These are phyloP conservation scores for Aphelocoma californica DNA, from an alignment of 2,797 vertebrate species.

Conservation along the genomic window DNA sequence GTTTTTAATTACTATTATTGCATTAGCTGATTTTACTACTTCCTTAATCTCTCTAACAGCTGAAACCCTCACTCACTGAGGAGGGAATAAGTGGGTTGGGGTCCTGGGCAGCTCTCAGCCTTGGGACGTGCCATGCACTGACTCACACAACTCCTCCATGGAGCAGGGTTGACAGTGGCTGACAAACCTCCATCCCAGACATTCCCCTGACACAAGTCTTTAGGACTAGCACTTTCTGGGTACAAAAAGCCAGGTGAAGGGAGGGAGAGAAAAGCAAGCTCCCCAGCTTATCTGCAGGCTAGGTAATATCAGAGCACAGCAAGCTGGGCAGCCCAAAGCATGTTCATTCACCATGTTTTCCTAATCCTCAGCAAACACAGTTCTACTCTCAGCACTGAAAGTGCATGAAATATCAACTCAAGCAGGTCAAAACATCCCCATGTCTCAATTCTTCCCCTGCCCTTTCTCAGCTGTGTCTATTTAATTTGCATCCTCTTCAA, in stretches of 20 bases:
- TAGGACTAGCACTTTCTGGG: background rate
- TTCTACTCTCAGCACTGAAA: background rate
- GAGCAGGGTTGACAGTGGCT: background rate
- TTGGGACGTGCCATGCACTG: background rate
- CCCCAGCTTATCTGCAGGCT: background rate
- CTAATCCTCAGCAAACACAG: constrained; percentile 5
- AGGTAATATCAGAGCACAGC: background rate
- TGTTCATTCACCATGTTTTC: background rate
- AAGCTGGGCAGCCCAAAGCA: background rate
- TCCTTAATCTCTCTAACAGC: background rate
- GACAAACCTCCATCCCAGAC: background rate
- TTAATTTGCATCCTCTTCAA: background rate
- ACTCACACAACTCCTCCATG: background rate
- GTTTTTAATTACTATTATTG: constrained; percentile 61
- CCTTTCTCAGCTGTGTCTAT: background rate
- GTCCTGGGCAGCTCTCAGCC: background rate
- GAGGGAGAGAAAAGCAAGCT: background rate
- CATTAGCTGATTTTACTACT: constrained; percentile 45
- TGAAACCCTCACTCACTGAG: background rate
- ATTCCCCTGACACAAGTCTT: background rate
- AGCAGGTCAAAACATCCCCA: background rate
- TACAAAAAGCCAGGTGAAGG: background rate
- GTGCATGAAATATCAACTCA: background rate
- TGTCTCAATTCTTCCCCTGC: background rate
- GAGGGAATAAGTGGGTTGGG: background rate